Percentiles rank a stretch among this genome's conserved stretches.
Evolutionary conservation across 2,888 invertebrate species (phyloP).

Genomic region (Phengaris arion): DNA sequence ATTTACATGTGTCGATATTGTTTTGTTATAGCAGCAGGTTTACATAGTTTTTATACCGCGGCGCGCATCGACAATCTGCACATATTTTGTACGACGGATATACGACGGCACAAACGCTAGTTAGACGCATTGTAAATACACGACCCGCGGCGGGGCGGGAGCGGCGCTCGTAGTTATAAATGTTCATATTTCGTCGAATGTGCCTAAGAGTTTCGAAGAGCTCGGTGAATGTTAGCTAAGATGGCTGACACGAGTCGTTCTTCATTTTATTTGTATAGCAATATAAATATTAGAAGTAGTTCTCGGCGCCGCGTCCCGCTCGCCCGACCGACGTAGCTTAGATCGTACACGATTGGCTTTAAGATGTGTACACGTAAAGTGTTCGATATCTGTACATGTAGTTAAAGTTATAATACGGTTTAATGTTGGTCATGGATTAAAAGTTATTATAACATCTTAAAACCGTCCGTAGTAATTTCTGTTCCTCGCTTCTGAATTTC

Average conservation of each 20-base stretch:
- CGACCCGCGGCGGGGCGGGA: constrained; percentile 58
- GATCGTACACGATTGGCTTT: constrained; percentile 22
- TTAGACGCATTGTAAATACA: constrained; percentile 60
- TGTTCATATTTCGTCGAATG: constrained; percentile 62
- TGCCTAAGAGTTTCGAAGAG: constrained; percentile 64
- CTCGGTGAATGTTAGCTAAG: constrained; percentile 62
- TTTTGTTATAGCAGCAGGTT: neutral
- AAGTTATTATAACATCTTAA: constrained; percentile 49
- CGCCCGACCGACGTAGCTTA: constrained; percentile 58
- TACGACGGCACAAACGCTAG: constrained; percentile 41
- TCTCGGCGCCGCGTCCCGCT: constrained; percentile 47
- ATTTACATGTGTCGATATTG: constrained; percentile 29
- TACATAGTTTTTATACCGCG: constrained; percentile 8
- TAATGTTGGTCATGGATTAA: constrained; percentile 36
- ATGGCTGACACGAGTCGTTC: constrained; percentile 27
- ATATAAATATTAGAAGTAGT: constrained; percentile 44
- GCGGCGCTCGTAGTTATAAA: constrained; percentile 41
- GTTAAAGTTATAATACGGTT: constrained; percentile 39
- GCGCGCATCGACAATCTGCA: constrained; percentile 16
- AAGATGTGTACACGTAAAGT: constrained; percentile 26
- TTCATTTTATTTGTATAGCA: constrained; percentile 31
- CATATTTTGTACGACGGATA: constrained; percentile 28
- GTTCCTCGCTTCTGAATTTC: constrained; percentile 40
- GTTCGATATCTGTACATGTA: constrained; percentile 29
- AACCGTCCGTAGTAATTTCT: constrained; percentile 57